Evolutionary conservation across 2,797 vertebrate species (phyloP), one percentile per base, ranked within the genome.

Genomic region (Peromyscus nudipes): DNA sequence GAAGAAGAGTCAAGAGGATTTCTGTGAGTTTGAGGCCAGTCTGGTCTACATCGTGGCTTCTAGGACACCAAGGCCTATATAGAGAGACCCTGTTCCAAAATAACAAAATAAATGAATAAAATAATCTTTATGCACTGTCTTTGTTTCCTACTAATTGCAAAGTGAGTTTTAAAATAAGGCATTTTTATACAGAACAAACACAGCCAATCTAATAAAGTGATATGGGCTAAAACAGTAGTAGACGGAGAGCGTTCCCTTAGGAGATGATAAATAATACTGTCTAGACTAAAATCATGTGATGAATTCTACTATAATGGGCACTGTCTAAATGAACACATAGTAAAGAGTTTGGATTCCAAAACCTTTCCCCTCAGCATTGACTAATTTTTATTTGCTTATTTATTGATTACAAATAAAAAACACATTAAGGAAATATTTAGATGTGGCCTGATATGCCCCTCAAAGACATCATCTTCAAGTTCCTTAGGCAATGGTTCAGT

Each of bases 321-420:
- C 49, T 89, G 43, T 60, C 17, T 57, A 80, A 40, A 83, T 10
- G 60, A 90, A 84, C 87, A 87, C 77, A 4, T 31, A 82, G 52
- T 23, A 65, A 76, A 87, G 21, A 6, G 49, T 88, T 91, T 40
- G 46, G 37, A 69, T 46, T 73, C n/a, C 57, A 92, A 89, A 75
- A 71, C 0, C 43, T 81, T 86, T 82, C 92, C n/a, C 85, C 75
- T 95, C 57, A 79, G 81, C 3, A 76, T 9, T 40, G 25, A 17
- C 37, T 60, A 75, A 75, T 43, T 89, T 95, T 93, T 79, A 34
- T 79, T 60, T 64, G 52, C 29, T 87, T 69, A n/a, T 31, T 85
- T 75, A 57, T 19, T 65, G 64, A 92, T 19, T 40, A 79, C 55
- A 96, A 92, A 43, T 65, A 89, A 85, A 97, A 95, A n/a, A 19